phyloP scores from a whole-genome alignment of 1,140 invertebrate genomes.

The Lepidostoma basale region DNA sequence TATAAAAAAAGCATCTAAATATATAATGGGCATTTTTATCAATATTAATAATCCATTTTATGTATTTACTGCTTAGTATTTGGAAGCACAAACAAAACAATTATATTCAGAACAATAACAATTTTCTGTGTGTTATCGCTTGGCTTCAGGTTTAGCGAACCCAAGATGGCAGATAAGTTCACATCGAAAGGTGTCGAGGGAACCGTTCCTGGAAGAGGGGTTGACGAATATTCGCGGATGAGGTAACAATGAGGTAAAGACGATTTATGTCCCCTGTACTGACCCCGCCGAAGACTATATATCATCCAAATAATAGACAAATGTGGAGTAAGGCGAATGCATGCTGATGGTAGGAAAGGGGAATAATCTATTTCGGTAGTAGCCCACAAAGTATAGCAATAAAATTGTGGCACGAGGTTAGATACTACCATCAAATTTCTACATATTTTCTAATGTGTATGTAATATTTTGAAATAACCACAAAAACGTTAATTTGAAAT shows the following conservation, averaged over 20 bases:
- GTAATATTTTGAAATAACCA: background rate
- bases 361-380: background rate
- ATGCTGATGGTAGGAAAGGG: constrained; percentile 13
- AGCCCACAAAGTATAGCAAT: background rate
- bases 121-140: constrained; percentile 4
- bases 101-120: no score
- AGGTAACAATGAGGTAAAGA: constrained; percentile 37
- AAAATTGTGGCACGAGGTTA: background rate
- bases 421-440: no score
- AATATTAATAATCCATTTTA: no score
- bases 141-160: constrained; percentile 2
- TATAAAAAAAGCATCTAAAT: no score
- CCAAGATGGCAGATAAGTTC: constrained; percentile 17
- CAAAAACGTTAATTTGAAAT: background rate
- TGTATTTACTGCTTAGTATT: no score
- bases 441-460: no score
- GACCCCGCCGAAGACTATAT: constrained; percentile 39
- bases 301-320: constrained; percentile 42
- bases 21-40: no score
- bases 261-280: constrained; percentile 43
- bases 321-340: constrained; percentile 31
- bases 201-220: background rate
- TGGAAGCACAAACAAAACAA: no score
- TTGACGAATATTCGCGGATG: background rate
- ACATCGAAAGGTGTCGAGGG: constrained; percentile 8